Evolutionary conservation across 2,113 vertebrate genomes (phyloP).

Genomic region (Clinocottus analis): DNA sequence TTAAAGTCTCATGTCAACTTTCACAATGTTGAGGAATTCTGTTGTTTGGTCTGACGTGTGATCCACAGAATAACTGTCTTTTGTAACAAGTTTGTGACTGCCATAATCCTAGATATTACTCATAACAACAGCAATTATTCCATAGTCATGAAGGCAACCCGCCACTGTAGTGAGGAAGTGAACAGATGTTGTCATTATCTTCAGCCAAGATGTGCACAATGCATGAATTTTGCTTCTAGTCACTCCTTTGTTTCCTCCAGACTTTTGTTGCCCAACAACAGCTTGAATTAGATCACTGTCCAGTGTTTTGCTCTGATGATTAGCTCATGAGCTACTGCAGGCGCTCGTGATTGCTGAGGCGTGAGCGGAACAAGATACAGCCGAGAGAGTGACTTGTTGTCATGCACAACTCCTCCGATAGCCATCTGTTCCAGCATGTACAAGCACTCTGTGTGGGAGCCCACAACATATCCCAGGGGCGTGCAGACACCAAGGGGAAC

Average conservation of each 20-base stretch:
- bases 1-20: constrained; percentile 3
- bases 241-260: constrained; percentile 46
- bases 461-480: constrained; percentile 53
- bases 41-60: neutral
- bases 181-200: constrained; percentile 58
- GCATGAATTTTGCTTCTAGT: constrained; percentile 24
- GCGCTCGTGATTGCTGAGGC: constrained; percentile 63
- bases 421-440: constrained; percentile 80
- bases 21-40: constrained; percentile 7
- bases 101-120: constrained; percentile 21
- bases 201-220: constrained; percentile 51
- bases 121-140: constrained; percentile 6
- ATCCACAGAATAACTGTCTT: neutral
- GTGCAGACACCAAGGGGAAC: constrained; percentile 28
- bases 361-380: constrained; percentile 60
- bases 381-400: constrained; percentile 64
- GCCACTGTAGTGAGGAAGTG: neutral
- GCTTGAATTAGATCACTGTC: constrained; percentile 74
- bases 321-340: constrained; percentile 73
- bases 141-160: neutral
- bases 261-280: constrained; percentile 64
- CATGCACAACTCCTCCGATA: constrained; percentile 65
- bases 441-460: constrained; percentile 54
- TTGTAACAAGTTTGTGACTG: neutral
- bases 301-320: constrained; percentile 75